Evolutionary conservation across 2,888 invertebrate genomes (phyloP), one percentile per base, ranked within the genome.

Genomic region (Protophormia terraenovae): DNA sequence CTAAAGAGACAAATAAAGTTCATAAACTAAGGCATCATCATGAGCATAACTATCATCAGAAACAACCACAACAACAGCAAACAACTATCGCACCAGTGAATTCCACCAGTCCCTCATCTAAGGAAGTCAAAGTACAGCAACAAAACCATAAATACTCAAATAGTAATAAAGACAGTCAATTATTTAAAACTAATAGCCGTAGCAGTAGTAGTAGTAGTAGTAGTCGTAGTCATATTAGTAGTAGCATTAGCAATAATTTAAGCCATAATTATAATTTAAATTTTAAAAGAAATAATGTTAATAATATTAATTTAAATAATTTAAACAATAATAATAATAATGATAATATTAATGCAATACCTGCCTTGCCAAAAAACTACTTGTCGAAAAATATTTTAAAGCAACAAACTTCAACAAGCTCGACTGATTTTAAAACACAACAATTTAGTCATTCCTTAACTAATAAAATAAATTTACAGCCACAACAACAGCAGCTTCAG

Each of bases 341-440:
- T 87, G 87, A 88, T 84, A 86, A 84, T 87, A 69, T 76, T 89
- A 89, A 90, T 91, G 92, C 91, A 92, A 92, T 92, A 92, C 92
- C 91, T 92, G 92, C 92, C 92, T 92, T 92, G 92, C 92, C 92
- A 92, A 92, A 92, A 92, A 92, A 90, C 89, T 90, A 90, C 89
- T 90, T 91, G 90, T 90, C 91, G 90, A 86, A 87, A 87, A 87
- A 85, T 71, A 82, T 77, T 78, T 62, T 78, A 75, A 71, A 53
- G 77, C 71, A 81, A 75, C 29, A 79, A 80, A 78, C 69, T 64
- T 64, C 45, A 81, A 78, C 38, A 71, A 55, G 69, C 64, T 35
- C 71, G 82, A 82, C 85, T 78, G 84, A 85, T 82, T 85, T 85
- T 82, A 80, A 78, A 16, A 58, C 22, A 67, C 66, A 62, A 64